Evolutionary conservation across 2,888 invertebrate species (phyloP), one percentile per base, ranked within the genome.

Genomic region (Crossocerus cetratus): DNA sequence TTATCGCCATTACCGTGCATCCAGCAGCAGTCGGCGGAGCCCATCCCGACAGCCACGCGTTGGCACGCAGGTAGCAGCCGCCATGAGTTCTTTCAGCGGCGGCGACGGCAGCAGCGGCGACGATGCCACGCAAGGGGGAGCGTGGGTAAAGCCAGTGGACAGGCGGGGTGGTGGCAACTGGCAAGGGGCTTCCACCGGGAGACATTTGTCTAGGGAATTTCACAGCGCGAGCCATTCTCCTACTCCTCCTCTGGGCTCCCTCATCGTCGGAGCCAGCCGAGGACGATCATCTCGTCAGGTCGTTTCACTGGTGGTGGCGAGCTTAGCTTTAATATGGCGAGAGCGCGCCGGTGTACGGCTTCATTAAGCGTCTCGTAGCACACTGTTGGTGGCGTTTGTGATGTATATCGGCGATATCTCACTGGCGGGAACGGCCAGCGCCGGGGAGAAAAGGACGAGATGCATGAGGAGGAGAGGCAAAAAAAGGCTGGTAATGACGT

Each of bases 401-500:
- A 89, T 89, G 82, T 84, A 88, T 87, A 82, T 77, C 80, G 66
- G 76, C 85, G 81, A 89, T 89, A 88, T 87, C 84, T 88, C 87
- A 86, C 63, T 59, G 70, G 71, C 73, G 72, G 63, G 74, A 70
- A 65, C 65, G 69, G 61, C 69, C 32, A 45, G 49, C 14, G 13
- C 43, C n/a, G 49, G 49, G 14, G 49, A 62, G 68, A 67, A 16
- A 69, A 59, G 69, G 64, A 66, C 63, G 69, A 62, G 66, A 61
- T 43, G 69, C 65, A 69, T 62, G 66, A 76, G 68, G 69, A 68
- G 13, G n/a, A 65, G 74, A 73, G 70, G 75, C 77, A 84, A 84
- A 84, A 87, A 86, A 86, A 84, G 81, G 76, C 68, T 70, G 77
- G 84, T 89, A 89, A 90, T 88, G 88, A 89, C 86, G 86, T 86